A percentile compares a stretch with the other conserved stretches of the same genome.
phyloP scores from a whole-genome alignment of 1,140 invertebrate species.

The Neodiprion pinetum region DNA sequence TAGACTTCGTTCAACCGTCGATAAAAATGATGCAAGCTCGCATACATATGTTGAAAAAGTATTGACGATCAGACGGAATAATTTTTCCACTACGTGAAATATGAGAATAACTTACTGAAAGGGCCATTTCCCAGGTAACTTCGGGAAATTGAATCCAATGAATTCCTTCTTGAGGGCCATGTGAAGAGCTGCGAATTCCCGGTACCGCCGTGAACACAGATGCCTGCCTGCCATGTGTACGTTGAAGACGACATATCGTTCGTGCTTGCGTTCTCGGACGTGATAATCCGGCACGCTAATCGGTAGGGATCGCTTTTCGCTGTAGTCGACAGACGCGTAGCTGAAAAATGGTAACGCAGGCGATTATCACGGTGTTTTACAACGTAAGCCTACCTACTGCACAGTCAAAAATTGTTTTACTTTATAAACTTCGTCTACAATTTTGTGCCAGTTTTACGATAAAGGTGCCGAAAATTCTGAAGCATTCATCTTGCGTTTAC shows the following conservation, averaged over 20 bases:
- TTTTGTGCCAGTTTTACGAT: no score
- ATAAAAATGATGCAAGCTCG: no score
- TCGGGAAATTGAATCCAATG: slow-evolving; percentile 96
- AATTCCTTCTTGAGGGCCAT: slow-evolving; percentile 95
- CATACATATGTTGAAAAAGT: no score
- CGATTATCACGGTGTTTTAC: no score
- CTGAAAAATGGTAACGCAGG: slow-evolving; percentile 58
- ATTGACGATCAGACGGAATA: no score
- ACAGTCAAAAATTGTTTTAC: no score
- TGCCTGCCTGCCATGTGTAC: slow-evolving; percentile 99
- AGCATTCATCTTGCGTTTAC: no score
- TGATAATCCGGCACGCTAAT: slow-evolving; percentile 98
- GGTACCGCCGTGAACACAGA: slow-evolving; percentile 93
- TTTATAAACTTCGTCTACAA: no score
- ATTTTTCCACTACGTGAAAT: no score
- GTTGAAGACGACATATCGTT: slow-evolving; percentile 96
- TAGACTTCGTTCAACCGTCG: no score
- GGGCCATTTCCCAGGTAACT: slow-evolving; percentile 98
- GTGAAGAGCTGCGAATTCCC: slow-evolving; percentile 93
- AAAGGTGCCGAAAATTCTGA: no score
- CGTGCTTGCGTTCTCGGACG: slow-evolving; percentile 78
- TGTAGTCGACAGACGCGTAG: slow-evolving; percentile 95
- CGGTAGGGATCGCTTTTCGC: slow-evolving; percentile 95
- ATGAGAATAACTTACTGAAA: slow-evolving; percentile 73
- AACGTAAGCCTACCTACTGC: no score